A percentile compares a stretch with the other conserved stretches of the same genome.
phyloP scores from a whole-genome alignment of 23 tunicate species.

The Halocynthia roretzi region DNA sequence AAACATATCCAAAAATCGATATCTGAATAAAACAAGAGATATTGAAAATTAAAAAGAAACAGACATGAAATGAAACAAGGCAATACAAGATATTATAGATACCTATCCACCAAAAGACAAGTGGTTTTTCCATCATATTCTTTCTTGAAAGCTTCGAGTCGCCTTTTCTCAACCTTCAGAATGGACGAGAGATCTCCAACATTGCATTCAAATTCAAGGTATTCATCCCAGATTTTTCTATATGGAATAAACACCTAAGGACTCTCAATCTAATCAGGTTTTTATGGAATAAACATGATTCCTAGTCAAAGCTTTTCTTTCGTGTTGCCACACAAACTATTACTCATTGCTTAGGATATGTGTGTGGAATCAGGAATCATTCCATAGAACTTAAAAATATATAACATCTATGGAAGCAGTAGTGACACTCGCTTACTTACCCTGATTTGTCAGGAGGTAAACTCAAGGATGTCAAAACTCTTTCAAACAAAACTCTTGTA shows the following conservation, averaged over 20 bases:
- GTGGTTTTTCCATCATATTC: conserved; percentile 86
- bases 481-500: conserved; percentile 86
- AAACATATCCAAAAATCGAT: conserved; percentile 81
- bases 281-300: too few relatives aligned
- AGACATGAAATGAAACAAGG: not conserved
- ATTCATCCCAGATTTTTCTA: conserved; percentile 93
- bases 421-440: conserved; percentile 27
- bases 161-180: conserved; percentile 81
- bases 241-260: not conserved
- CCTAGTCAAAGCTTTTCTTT: too few relatives aligned
- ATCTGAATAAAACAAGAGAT: conserved; percentile 31
- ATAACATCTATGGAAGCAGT: too few relatives aligned
- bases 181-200: conserved; percentile 93
- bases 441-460: conserved; percentile 83
- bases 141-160: conserved; percentile 66
- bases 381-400: too few relatives aligned
- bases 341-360: too few relatives aligned
- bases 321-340: too few relatives aligned
- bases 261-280: too few relatives aligned
- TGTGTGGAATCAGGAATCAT: too few relatives aligned
- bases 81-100: not conserved
- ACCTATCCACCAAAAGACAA: conserved; percentile 86
- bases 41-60: not conserved
- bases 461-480: conserved; percentile 82
- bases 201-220: conserved; percentile 85